Base-by-base conservation (phyloP, 2,113 vertebrate genomes). In the Dissostichus mawsoni region DNA sequence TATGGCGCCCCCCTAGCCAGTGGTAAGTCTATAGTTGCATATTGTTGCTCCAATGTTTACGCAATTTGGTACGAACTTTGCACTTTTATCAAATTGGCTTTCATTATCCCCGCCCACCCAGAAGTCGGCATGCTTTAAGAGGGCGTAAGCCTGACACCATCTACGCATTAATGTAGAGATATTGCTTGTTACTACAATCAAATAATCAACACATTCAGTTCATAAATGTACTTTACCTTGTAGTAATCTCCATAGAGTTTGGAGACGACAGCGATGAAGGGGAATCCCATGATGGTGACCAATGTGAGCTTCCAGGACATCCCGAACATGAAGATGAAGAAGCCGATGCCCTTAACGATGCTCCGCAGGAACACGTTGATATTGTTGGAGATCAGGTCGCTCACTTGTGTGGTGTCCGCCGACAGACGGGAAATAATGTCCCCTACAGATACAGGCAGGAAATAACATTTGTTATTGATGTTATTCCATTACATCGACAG, bases 401-500 rank as follows among this genome's bases (percentile, higher is more conserved):
- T 99, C 88, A 99, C 96, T 44, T 98, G 97, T 57, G 97, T 99
- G 10, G 97, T 98, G 94, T 99, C 98, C 0, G 98, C 96, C 0
- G 97, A 97, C 90, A 99, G 94, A 61, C 98, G 97, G n/a, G 98
- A 99, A 64, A 97, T 96, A 88, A 99, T 96, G 29, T 99, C 97
- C 69, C 98, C 98, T 99, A 87, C 20, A 88, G 91, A 69, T 7
- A 63, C 0, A 6, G n/a, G 44, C 11, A 8, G 2, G 14, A 2
- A n/a, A n/a, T 2, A 67, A 20, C 2, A 36, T 62, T 13, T 29
- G 3, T 3, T 29, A 29, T 29, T 29, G 25, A 29, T 3, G 36
- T 36, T 36, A 8, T 36, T 36, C 6, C 36, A 36, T 6, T 8
- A 36, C 36, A 36, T 36, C 36, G 5, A 8, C 36, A 36, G 5